Conservation (phyloP, 2,113 vertebrate genomes). For the Tupaia tana region DNA sequence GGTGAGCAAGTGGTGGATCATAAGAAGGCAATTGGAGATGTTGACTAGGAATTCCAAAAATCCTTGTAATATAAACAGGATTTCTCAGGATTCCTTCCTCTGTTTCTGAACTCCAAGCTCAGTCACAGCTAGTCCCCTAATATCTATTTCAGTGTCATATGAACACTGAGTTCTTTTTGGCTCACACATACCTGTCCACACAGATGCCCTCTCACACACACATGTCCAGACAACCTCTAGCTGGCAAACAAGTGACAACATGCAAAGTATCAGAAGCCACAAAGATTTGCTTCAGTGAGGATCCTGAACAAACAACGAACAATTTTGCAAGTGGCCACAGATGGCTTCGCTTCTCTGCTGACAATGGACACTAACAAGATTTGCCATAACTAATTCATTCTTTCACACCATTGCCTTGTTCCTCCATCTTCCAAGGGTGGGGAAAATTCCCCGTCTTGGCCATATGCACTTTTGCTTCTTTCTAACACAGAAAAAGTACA, state of each 20-base stretch:
- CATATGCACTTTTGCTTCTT: slow-evolving; percentile 64
- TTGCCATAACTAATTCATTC: slow-evolving; percentile 89
- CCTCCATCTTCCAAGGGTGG: slow-evolving; percentile 65
- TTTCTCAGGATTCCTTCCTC: slow-evolving; percentile 76
- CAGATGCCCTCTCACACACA: slow-evolving; percentile 51
- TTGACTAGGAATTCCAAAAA: slow-evolving; percentile 78
- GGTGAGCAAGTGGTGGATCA: slow-evolving; percentile 48
- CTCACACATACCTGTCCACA: slow-evolving; percentile 44
- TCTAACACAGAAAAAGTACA: slow-evolving; percentile 75
- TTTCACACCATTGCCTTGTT: slow-evolving; percentile 83
- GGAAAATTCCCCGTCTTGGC: slow-evolving; percentile 42
- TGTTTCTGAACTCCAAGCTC: slow-evolving; percentile 79
- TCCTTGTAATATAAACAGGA: slow-evolving; percentile 76
- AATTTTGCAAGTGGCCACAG: slow-evolving; percentile 86
- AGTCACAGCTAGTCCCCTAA: slow-evolving; percentile 73
- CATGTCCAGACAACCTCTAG: slow-evolving; percentile 80
- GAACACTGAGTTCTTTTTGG: slow-evolving; percentile 43
- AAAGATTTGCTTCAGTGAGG: slow-evolving; percentile 84
- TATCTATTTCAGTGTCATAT: slow-evolving; percentile 79
- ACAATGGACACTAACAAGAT: slow-evolving; percentile 88
- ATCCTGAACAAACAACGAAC: slow-evolving; percentile 86
- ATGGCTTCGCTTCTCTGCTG: slow-evolving; percentile 83
- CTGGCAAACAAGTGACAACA: slow-evolving; percentile 85
- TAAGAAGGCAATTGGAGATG: not conserved
- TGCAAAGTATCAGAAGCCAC: slow-evolving; percentile 79